A percentile compares a stretch with the other conserved stretches of the same genome.
These are phyloP conservation scores for Radopholus similis DNA, from an alignment of 1,140 invertebrate species.

Conservation along the genomic window DNA sequence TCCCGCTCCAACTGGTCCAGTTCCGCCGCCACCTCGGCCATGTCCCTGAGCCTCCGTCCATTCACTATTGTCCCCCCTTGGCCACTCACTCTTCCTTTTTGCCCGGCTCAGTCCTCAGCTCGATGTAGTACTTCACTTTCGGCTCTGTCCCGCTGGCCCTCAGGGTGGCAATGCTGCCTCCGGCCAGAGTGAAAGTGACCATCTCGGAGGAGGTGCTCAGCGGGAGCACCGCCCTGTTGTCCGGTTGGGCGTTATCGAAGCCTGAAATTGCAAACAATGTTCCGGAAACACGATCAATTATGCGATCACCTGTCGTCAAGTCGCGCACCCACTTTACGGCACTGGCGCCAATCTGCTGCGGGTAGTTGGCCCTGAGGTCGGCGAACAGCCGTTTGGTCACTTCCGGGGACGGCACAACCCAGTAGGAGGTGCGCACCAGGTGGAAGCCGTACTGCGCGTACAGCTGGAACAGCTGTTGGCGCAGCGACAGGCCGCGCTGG, in stretches of 20 bases:
- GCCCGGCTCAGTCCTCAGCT: constrained; percentile 66
- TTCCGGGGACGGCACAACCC: constrained; percentile 45
- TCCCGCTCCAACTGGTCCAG: constrained; percentile 43
- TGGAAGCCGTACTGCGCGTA: constrained; percentile 69
- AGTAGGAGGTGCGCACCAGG: constrained; percentile 52
- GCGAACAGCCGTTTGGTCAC: constrained; percentile 48
- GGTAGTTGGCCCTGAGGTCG: constrained; percentile 60
- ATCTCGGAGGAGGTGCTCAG: constrained; percentile 78
- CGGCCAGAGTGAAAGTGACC: constrained; percentile 89
- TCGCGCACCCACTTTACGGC: constrained; percentile 75
- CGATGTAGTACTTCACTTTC: constrained; percentile 95
- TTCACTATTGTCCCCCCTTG: constrained; percentile 20
- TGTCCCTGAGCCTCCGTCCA: constrained; percentile 29
- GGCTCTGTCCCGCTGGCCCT: constrained; percentile 97
- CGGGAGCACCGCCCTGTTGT: constrained; percentile 73
- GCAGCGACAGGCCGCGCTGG: constrained; percentile 68
- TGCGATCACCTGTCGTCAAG: constrained; percentile 75
- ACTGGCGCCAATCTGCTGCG: constrained; percentile 66
- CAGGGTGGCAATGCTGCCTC: constrained; percentile 79
- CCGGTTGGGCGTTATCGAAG: constrained; percentile 73
- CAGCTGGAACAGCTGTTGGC: constrained; percentile 74
- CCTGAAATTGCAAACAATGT: constrained; percentile 63
- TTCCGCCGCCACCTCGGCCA: constrained; percentile 29
- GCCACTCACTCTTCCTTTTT: constrained; percentile 41
- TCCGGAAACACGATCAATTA: constrained; percentile 1